Base-by-base conservation (phyloP, 2,113 vertebrate species). In the Zootoca vivipara region DNA sequence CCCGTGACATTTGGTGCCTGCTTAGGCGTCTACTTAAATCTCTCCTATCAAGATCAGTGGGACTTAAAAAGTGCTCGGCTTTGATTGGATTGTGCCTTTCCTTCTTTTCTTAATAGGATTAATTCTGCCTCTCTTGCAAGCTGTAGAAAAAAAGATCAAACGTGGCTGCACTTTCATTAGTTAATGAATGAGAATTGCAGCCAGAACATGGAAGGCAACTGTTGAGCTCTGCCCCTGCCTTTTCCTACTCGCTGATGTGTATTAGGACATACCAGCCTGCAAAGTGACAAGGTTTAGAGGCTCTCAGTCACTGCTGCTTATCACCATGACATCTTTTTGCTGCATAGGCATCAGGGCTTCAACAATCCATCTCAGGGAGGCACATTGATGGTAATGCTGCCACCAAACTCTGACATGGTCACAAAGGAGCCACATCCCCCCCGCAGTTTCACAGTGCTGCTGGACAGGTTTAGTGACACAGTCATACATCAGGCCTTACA, bases 401-500 rank as follows among this genome's bases (percentile, higher is more conserved):
- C 72, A 74, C 38, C 58, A 42, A 33, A 74, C 18, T 35, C 35
- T 83, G 80, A 82, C 80, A 83, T 52, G 80, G 79, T 65, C 86
- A 88, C 79, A 82, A 88, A 82, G 58, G 72, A 88, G 40, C 26
- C 79, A 64, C 46, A 67, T 82, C 72, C 33, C 46, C 46, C 28
- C 20, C 30, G 70, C 79, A 77, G 73, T 20, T 82, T 88, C 70
- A 75, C 24, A 16, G 33, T 56, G 40, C 69, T 86, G 26, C 13
- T 18, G 40, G 75, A 56, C 40, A 70, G 75, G 77, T 86, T 75
- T 75, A 33, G 38, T 77, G 72, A 46, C 72, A 82, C 70, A 46
- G 64, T 12, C 28, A 88, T 88, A 82, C 56, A 88, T 88, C 86
- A 83, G 18, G 16, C 15, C 69, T 74, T 82, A 82, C 79, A 82